Base-by-base conservation (phyloP, 2,113 vertebrate species). In the zebrafish (Danio rerio) region DNA sequence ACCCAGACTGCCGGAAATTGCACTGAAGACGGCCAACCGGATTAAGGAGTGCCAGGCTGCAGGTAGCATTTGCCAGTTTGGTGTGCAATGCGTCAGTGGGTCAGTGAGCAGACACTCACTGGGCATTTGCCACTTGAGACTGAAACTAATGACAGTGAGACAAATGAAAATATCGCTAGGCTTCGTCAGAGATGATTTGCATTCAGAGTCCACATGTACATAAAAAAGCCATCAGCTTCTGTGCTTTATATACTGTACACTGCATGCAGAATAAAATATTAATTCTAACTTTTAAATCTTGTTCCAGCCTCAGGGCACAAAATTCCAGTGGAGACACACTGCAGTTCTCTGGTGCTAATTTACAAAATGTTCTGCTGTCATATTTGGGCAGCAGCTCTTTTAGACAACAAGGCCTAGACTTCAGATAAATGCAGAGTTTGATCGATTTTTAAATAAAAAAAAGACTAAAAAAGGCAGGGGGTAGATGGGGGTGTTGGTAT, bases 311-410 rank as follows among this genome's bases (percentile, higher is more conserved):
- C 45, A 59, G 9, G 18, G 7, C 73, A 76, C 40, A 59, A 61
- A 47, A 47, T 55, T 58, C 50, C 71, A n/a, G 5, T 56, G 15
- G 52, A 42, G 31, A n/a, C 21, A 18, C 31, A 56, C 21, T 1
- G 56, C 0, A 31, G 15, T 74, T 31, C 71, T 74, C 31, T n/a
- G 52, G 71, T 42, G 71, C 31, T 74, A 74, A 74, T 74, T 56
- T 73, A 43, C 43, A 42, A 49, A 69, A 69, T 69, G 43, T 47
- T 69, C 47, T 49, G n/a, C 66, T 7, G n/a, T 47, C n/a, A 42
- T 49, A 5, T 1, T 18, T 40, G 66, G 5, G n/a, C n/a, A 1
- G 16, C 65, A 49, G 65, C 65, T 69, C 65, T 20, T 20, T 69
- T 49, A 12, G 43, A 69, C 47, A 69, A 47, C 5, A n/a, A 6